These are phyloP conservation scores for Trematocara nigrifrons DNA, from an alignment of 2,113 vertebrate species.

Conservation along the genomic window DNA sequence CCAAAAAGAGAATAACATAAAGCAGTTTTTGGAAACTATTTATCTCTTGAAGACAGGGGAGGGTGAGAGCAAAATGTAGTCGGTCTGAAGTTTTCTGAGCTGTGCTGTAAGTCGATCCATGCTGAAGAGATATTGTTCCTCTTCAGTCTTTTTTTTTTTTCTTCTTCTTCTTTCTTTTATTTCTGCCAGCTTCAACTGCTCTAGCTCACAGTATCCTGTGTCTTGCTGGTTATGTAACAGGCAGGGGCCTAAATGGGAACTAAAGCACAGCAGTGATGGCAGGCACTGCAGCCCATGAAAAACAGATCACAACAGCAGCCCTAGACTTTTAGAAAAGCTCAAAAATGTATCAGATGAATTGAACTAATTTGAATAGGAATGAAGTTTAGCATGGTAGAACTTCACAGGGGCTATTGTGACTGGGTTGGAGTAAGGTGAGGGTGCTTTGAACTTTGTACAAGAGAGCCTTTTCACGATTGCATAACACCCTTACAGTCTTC, in stretches of 20 bases:
- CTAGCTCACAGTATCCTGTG: slow-evolving; percentile 42
- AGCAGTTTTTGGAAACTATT: background rate
- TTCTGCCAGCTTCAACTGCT: slow-evolving; percentile 28
- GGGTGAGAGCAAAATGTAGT: background rate
- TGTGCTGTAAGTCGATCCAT: background rate
- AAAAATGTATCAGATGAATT: slow-evolving; percentile 1
- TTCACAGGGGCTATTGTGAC: background rate
- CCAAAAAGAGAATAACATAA: background rate
- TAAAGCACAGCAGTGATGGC: slow-evolving; percentile 31
- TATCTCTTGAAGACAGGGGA: background rate
- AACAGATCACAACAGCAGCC: slow-evolving; percentile 6
- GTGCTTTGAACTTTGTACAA: slow-evolving; percentile 11
- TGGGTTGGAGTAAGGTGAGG: background rate
- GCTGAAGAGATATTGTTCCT: background rate
- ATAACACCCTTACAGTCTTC: slow-evolving; percentile 7
- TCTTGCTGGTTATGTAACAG: slow-evolving; percentile 62
- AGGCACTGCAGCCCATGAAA: slow-evolving; percentile 18
- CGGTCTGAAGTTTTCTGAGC: background rate
- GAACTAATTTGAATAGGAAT: background rate
- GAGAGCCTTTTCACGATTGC: slow-evolving; percentile 4
- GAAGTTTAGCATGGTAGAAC: background rate
- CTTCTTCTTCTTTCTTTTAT: background rate
- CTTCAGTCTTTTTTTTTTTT: background rate
- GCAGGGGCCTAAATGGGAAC: slow-evolving; percentile 52
- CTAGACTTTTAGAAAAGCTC: background rate